These are phyloP conservation scores for Salmo trutta DNA, from an alignment of 2,797 vertebrate genomes.

Conservation along the genomic window DNA sequence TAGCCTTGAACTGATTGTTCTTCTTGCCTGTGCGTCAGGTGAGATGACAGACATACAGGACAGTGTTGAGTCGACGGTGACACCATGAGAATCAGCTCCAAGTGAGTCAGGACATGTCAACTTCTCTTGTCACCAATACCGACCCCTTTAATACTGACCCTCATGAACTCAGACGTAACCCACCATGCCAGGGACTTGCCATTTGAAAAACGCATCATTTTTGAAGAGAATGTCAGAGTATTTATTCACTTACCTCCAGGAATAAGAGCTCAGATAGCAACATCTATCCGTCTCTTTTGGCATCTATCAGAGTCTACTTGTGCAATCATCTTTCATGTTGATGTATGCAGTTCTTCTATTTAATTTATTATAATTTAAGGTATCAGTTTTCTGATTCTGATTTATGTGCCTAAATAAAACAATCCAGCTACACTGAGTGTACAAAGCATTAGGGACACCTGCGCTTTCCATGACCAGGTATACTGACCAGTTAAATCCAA, in stretches of 20 bases:
- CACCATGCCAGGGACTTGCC: not conserved
- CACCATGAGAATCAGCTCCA: conserved; percentile 2
- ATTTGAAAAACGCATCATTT: not conserved
- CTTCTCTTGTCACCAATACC: not conserved
- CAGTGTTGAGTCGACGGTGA: not conserved
- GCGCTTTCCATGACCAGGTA: too few species aligned
- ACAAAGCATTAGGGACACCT: too few species aligned
- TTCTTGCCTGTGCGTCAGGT: not conserved
- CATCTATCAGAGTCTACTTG: too few species aligned
- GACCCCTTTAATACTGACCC: not conserved
- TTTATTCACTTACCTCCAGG: not conserved
- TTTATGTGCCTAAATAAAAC: not conserved
- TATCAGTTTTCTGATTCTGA: too few species aligned
- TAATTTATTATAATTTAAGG: too few species aligned
- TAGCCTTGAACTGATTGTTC: not conserved
- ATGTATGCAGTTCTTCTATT: too few species aligned
- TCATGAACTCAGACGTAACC: not conserved
- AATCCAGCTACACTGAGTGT: not conserved
- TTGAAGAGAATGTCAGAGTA: not conserved
- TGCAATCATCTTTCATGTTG: too few species aligned
- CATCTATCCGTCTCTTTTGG: not conserved
- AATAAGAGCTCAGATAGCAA: not conserved
- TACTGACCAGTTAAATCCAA: too few species aligned
- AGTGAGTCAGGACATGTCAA: not conserved
- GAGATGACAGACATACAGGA: not conserved